Conservation (phyloP, 1,140 invertebrate genomes). For the Cherax quadricarinatus region DNA sequence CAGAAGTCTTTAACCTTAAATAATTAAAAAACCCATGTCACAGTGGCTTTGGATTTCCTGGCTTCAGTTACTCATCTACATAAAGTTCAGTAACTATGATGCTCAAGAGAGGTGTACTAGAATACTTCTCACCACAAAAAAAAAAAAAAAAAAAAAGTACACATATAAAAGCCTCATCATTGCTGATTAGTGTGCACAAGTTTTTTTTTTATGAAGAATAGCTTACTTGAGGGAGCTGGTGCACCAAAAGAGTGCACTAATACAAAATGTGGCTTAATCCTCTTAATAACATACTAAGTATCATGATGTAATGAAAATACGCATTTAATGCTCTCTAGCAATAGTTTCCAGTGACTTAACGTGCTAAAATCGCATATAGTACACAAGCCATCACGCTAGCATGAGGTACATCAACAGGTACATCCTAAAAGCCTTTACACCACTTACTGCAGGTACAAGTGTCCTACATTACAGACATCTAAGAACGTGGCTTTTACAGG, state of each 20-base stretch:
- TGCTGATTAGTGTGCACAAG: neutral
- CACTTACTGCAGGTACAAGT: constrained; percentile 47
- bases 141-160: neutral
- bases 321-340: neutral
- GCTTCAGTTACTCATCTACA: constrained; percentile 21
- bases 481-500: constrained; percentile 7
- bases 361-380: constrained; percentile 18
- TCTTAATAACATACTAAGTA: neutral
- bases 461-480: constrained; percentile 28
- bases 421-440: neutral
- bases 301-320: neutral
- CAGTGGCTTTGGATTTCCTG: constrained; percentile 55
- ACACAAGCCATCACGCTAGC: neutral
- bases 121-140: neutral
- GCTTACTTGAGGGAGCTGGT: neutral
- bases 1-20: constrained; percentile 37
- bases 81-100: neutral
- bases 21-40: constrained; percentile 56
- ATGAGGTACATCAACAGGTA: constrained; percentile 38
- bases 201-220: neutral
- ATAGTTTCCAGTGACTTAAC: neutral
- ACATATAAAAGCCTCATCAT: neutral
- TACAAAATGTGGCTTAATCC: neutral
- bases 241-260: neutral
- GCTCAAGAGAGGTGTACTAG: neutral